These are phyloP conservation scores for Choloepus didactylus DNA, from an alignment of 2,797 vertebrate species.

Conservation along the genomic window DNA sequence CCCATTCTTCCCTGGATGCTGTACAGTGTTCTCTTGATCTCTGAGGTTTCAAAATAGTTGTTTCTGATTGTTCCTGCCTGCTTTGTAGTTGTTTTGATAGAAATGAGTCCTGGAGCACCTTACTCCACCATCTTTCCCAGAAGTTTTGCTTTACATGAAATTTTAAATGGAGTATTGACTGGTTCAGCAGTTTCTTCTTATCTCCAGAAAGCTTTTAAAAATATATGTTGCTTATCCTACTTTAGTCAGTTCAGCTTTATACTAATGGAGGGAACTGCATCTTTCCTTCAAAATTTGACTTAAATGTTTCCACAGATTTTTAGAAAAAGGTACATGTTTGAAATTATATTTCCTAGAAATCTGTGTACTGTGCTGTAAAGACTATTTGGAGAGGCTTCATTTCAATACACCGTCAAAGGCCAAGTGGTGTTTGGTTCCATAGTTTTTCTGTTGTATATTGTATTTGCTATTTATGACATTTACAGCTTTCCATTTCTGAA, in stretches of 20 bases:
- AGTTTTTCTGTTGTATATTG: slow-evolving; percentile 44
- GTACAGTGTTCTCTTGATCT: too few species aligned
- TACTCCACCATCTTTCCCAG: too few species aligned
- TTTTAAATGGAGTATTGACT: slow-evolving; percentile 48
- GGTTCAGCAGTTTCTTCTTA: slow-evolving; percentile 22
- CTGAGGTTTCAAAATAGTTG: too few species aligned
- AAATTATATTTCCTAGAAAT: slow-evolving; percentile 62
- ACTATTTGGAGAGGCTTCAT: slow-evolving; percentile 3
- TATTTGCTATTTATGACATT: neutral
- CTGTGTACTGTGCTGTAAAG: neutral
- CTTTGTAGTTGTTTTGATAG: too few species aligned
- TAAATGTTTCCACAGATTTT: slow-evolving; percentile 32
- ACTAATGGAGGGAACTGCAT: slow-evolving; percentile 33
- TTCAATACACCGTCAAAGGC: slow-evolving; percentile 16
- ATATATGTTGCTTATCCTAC: neutral
- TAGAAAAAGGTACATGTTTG: neutral
- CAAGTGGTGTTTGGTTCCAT: slow-evolving; percentile 9
- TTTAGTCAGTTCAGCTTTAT: slow-evolving; percentile 44
- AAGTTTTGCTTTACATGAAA: neutral
- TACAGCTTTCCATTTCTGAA: slow-evolving; percentile 54
- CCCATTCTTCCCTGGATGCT: too few species aligned
- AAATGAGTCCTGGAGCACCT: too few species aligned
- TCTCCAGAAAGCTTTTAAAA: slow-evolving; percentile 42
- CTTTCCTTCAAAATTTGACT: slow-evolving; percentile 35
- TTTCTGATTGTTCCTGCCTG: too few species aligned